These are phyloP conservation scores for Diadegma fenestrale DNA, from an alignment of 2,888 invertebrate species.

Conservation along the genomic window DNA sequence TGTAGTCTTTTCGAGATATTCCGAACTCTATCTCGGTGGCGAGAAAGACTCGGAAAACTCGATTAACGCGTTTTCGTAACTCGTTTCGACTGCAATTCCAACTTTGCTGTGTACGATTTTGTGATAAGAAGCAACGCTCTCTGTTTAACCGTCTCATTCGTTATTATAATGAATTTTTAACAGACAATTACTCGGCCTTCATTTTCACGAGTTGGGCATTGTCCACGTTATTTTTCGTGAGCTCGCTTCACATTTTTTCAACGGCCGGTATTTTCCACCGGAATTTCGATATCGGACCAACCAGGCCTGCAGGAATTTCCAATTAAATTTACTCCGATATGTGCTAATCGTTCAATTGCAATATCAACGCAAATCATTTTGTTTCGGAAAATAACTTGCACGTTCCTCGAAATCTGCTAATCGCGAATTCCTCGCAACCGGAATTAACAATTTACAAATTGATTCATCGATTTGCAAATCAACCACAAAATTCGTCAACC, in stretches of 20 bases:
- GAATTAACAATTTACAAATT: background rate
- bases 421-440: background rate
- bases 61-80: conserved; percentile 76
- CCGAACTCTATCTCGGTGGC: conserved; percentile 48
- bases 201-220: background rate
- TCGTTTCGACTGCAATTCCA: conserved; percentile 75
- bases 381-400: background rate
- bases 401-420: background rate
- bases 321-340: background rate
- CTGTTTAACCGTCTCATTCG: conserved; percentile 58
- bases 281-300: background rate
- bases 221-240: background rate
- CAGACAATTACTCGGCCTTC: conserved; percentile 36
- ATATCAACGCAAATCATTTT: background rate
- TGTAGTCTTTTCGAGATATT: conserved; percentile 61
- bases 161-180: conserved; percentile 51
- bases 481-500: too few relatives aligned
- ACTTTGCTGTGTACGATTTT: conserved; percentile 73
- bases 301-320: background rate
- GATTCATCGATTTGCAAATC: too few relatives aligned
- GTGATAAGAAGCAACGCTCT: conserved; percentile 63
- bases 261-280: background rate
- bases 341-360: background rate
- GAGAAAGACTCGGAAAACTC: conserved; percentile 72
- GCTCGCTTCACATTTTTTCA: background rate